Conservation (phyloP, 2,113 vertebrate genomes). For the Hippocampus comes region DNA sequence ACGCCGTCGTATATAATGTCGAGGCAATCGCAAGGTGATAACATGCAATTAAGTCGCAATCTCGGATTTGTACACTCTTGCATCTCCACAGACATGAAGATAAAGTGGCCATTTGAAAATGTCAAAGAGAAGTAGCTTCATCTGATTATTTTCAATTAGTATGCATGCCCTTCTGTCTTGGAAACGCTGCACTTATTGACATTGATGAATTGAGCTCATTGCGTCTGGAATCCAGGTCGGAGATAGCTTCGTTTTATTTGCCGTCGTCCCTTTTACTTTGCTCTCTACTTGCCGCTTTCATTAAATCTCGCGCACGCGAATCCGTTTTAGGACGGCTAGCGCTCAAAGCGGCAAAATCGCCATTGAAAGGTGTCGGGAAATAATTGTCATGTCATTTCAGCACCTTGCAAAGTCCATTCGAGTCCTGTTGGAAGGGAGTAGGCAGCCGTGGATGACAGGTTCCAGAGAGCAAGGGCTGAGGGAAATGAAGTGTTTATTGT, state of each 20-base stretch:
- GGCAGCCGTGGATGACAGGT: slow-evolving; percentile 86
- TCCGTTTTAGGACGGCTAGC: slow-evolving; percentile 77
- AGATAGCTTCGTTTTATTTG: slow-evolving; percentile 85
- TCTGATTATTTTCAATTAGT: slow-evolving; percentile 99
- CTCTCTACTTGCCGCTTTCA: slow-evolving; percentile 14
- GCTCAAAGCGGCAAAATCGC: slow-evolving; percentile 78
- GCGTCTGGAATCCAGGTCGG: slow-evolving; percentile 82
- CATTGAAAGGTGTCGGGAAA: slow-evolving; percentile 82
- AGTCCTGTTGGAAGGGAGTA: slow-evolving; percentile 84
- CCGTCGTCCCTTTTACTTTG: slow-evolving; percentile 77
- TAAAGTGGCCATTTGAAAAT: slow-evolving; percentile 94
- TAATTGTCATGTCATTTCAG: slow-evolving; percentile 87
- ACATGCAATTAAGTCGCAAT: slow-evolving; percentile 99
- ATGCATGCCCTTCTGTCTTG: slow-evolving; percentile 88
- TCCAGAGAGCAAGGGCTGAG: slow-evolving; percentile 67
- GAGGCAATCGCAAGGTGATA: slow-evolving; percentile 99
- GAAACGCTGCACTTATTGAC: slow-evolving; percentile 87
- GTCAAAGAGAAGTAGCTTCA: slow-evolving; percentile 95
- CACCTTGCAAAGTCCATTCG: slow-evolving; percentile 77
- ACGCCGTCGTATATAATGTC: slow-evolving; percentile 99
- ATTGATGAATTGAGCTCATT: slow-evolving; percentile 97
- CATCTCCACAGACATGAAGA: slow-evolving; percentile 84
- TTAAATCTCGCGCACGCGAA: slow-evolving; percentile 67
- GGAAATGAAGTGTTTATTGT: slow-evolving; percentile 78
- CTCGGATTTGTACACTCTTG: slow-evolving; percentile 83